Percentiles rank a stretch among this genome's conserved stretches.
Conservation (phyloP, 2,888 invertebrate species). For the Dromius quadrimaculatus region DNA sequence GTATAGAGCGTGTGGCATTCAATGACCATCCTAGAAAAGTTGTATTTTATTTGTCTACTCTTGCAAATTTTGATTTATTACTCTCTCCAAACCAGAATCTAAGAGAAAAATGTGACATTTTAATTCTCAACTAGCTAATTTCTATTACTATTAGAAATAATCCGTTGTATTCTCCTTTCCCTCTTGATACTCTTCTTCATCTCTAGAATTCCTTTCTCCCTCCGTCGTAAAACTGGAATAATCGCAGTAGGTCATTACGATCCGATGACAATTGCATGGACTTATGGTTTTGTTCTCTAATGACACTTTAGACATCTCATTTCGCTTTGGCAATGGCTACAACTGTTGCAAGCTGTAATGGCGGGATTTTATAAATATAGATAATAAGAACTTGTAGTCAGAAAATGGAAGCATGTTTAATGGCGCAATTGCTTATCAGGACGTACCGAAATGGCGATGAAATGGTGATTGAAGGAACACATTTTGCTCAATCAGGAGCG, state of each 20-base stretch:
- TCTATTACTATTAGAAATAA: too few relatives aligned
- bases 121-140: too few relatives aligned
- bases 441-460: neutral
- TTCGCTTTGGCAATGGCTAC: neutral
- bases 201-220: neutral
- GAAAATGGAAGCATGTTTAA: constrained; percentile 1
- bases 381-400: constrained; percentile 16
- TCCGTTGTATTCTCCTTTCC: too few relatives aligned
- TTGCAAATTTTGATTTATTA: too few relatives aligned
- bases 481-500: too few relatives aligned
- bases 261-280: constrained; percentile 11
- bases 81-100: too few relatives aligned
- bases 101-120: too few relatives aligned
- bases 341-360: neutral
- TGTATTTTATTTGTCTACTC: too few relatives aligned
- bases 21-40: too few relatives aligned
- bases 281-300: constrained; percentile 21
- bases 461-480: neutral
- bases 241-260: constrained; percentile 21
- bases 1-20: too few relatives aligned
- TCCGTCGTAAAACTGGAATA: constrained; percentile 5
- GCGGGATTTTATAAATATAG: constrained; percentile 11
- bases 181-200: too few relatives aligned
- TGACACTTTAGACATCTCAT: constrained; percentile 8
- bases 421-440: constrained; percentile 2